A percentile compares a stretch with the other conserved stretches of the same genome.
Conservation (phyloP, 2,888 invertebrate genomes). For the Rhabditophanes sp. region DNA sequence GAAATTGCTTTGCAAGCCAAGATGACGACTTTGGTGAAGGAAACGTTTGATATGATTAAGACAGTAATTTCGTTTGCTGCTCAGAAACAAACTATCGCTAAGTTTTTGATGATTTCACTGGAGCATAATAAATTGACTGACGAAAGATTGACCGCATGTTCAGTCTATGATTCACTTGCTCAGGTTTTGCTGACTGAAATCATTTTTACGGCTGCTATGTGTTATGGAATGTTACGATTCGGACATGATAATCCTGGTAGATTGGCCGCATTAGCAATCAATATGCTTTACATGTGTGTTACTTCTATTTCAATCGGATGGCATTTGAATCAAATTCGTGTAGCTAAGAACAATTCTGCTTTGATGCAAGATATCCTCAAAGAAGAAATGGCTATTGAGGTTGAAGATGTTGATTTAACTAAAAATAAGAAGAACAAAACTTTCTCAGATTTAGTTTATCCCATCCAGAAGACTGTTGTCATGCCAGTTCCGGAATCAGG, state of each 20-base stretch:
- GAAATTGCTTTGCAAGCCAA: constrained; percentile 32
- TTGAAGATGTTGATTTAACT: constrained; percentile 5
- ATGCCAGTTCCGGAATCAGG: too few species aligned
- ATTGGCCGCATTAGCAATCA: constrained; percentile 32
- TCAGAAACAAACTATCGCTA: constrained; percentile 36
- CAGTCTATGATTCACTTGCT: constrained; percentile 38
- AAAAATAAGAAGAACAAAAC: too few species aligned
- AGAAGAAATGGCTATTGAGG: constrained; percentile 17
- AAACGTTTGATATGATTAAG: constrained; percentile 37
- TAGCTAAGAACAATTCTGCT: constrained; percentile 29
- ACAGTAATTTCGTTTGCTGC: constrained; percentile 41
- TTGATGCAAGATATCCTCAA: constrained; percentile 27
- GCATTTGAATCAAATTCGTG: constrained; percentile 34
- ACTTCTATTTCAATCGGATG: constrained; percentile 39
- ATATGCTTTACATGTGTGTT: constrained; percentile 40
- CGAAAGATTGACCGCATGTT: constrained; percentile 32
- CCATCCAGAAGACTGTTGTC: too few species aligned
- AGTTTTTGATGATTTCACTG: constrained; percentile 15
- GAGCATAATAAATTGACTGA: constrained; percentile 33
- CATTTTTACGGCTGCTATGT: constrained; percentile 37
- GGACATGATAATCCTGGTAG: constrained; percentile 33
- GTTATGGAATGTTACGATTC: constrained; percentile 37
- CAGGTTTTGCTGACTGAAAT: constrained; percentile 39
- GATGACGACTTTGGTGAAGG: constrained; percentile 36
- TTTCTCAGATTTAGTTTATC: too few species aligned